Evolutionary conservation across 2,888 invertebrate species (phyloP), one percentile per base, ranked within the genome.

Genomic region (Hetaerina titia): DNA sequence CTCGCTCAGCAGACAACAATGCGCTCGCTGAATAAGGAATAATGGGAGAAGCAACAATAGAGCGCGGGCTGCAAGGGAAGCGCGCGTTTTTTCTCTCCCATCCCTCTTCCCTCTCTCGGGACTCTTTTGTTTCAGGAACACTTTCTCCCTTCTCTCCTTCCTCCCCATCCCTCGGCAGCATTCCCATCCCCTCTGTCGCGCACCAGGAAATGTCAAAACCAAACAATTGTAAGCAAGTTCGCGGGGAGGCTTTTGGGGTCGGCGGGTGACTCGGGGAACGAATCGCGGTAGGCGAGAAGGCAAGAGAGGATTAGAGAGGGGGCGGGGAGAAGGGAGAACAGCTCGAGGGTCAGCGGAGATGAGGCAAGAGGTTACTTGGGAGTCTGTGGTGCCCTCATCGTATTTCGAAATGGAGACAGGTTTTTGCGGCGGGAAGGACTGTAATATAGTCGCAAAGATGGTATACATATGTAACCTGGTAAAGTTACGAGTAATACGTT

Each of bases 161-260:
- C 69, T 22, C 69, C n/a, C 69, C n/a, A 19, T 19, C 69, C n/a
- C 69, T 7, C 7, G 0, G 9, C 69, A 45, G 45, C 45, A 45
- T 69, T n/a, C n/a, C 22, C 69, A 9, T 69, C 69, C 69, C n/a
- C 22, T 22, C 69, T n/a, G 69, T 22, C n/a, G 69, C 69, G 6
- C n/a, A n/a, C 69, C 69, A 69, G 69, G 69, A 69, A 69, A 69
- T 69, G 69, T 69, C 69, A 69, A 69, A 69, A 22, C 69, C 69
- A n/a, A 22, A n/a, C 69, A 69, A 69, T 69, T 22, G 69, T 69
- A 69, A 19, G n/a, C 22, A n/a, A 69, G n/a, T 69, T 19, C 69
- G 22, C 8, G n/a, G 69, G 17, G n/a, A 22, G 69, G 8, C 45
- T 45, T 45, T 45, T 45, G 45, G 45, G 45, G 45, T 45, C 45